phyloP scores from a whole-genome alignment of 2,113 vertebrate genomes.

The Lamprotornis superbus region DNA sequence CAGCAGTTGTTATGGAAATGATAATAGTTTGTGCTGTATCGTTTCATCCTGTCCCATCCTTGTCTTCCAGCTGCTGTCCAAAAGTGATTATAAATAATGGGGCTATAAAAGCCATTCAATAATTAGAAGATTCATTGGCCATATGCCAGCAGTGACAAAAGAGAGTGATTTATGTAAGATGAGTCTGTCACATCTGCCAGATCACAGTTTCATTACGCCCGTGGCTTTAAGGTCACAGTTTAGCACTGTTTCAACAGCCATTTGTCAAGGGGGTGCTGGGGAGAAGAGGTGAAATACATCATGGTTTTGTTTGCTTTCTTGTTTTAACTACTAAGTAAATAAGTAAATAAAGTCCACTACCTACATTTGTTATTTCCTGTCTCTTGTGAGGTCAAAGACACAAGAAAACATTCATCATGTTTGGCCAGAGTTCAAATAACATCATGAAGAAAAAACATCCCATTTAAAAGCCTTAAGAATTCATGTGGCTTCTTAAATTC shows the following conservation, averaged over 20 bases:
- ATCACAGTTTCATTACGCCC: conserved; percentile 34
- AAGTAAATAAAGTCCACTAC: conserved; percentile 44
- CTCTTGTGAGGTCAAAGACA: not conserved
- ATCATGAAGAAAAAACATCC: not conserved
- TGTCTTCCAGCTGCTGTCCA: conserved; percentile 68
- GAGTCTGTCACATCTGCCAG: conserved; percentile 67
- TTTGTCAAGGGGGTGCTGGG: conserved; percentile 40
- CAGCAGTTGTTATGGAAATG: conserved; percentile 43
- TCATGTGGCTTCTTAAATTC: not conserved
- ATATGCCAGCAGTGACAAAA: conserved; percentile 70
- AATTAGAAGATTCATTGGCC: conserved; percentile 76
- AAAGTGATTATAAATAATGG: conserved; percentile 76
- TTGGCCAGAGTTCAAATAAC: not conserved
- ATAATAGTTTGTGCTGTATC: conserved; percentile 37
- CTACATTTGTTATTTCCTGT: conserved; percentile 2
- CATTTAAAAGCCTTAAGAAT: not conserved
- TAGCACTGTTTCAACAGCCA: conserved; percentile 31
- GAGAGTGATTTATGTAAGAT: conserved; percentile 71
- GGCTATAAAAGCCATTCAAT: conserved; percentile 73
- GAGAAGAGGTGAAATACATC: conserved; percentile 1
- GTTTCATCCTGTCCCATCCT: conserved; percentile 46
- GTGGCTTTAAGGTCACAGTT: conserved; percentile 46
- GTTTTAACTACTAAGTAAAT: conserved; percentile 43
- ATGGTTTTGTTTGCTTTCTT: conserved; percentile 34
- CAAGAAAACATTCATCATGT: not conserved